phyloP scores from a whole-genome alignment of 2,888 invertebrate genomes.

The Eilema sororculum region DNA sequence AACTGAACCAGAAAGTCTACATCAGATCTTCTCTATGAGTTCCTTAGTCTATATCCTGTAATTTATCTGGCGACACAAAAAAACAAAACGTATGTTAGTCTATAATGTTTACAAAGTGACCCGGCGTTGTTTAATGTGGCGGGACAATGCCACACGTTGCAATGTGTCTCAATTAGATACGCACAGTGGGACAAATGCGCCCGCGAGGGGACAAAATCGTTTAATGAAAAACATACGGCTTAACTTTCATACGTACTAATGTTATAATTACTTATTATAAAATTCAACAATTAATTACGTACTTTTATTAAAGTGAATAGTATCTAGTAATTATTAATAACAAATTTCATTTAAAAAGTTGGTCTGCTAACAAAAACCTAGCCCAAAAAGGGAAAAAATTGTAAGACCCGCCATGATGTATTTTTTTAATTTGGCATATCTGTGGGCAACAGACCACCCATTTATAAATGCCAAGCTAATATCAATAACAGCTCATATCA shows the following conservation, averaged over 20 bases:
- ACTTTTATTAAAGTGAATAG: background rate
- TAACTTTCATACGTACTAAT: slow-evolving; percentile 10
- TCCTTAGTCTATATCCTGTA: slow-evolving; percentile 14
- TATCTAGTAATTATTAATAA: background rate
- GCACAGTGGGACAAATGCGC: slow-evolving; percentile 61
- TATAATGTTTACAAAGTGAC: slow-evolving; percentile 45
- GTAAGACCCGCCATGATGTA: background rate
- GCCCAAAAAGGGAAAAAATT: background rate
- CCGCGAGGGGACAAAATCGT: slow-evolving; percentile 58
- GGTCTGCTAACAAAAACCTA: background rate
- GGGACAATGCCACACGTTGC: slow-evolving; percentile 58
- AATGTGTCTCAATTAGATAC: slow-evolving; percentile 82
- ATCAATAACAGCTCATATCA: slow-evolving; percentile 20
- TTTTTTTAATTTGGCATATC: background rate
- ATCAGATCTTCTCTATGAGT: background rate
- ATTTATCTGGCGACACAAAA: slow-evolving; percentile 12
- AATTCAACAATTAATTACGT: background rate
- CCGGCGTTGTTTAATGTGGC: slow-evolving; percentile 65
- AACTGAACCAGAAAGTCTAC: background rate
- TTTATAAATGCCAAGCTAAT: slow-evolving; percentile 27
- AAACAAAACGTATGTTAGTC: slow-evolving; percentile 20
- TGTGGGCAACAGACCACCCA: slow-evolving; percentile 19
- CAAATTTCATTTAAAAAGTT: background rate
- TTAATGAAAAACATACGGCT: slow-evolving; percentile 25
- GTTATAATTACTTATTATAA: background rate